These are phyloP conservation scores for Oxyura jamaicensis DNA, from an alignment of 2,113 vertebrate genomes.

Conservation along the genomic window DNA sequence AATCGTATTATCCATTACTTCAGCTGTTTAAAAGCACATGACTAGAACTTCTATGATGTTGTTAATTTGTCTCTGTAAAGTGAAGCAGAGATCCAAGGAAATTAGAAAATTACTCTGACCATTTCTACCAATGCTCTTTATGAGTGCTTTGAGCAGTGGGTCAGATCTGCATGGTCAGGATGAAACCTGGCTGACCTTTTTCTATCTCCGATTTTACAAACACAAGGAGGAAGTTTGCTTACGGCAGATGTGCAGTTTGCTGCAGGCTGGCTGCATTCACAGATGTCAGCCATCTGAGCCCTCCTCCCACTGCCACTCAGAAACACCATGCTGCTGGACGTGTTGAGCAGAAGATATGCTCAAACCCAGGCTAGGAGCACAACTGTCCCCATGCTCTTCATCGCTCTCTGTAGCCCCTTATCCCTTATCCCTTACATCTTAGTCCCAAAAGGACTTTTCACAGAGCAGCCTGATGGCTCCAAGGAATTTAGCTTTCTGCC, in stretches of 20 bases:
- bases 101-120: neutral
- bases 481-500: neutral
- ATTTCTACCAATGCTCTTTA: neutral
- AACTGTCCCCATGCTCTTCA: neutral
- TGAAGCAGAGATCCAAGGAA: neutral
- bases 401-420: accelerated
- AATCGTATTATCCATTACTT: neutral
- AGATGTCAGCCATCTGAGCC: neutral
- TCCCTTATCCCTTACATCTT: neutral
- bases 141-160: neutral
- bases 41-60: neutral
- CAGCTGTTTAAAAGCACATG: neutral
- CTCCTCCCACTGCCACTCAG: neutral
- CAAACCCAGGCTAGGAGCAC: neutral
- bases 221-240: slow-evolving; percentile 15
- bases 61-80: neutral
- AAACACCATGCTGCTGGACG: neutral
- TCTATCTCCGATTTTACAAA: slow-evolving; percentile 37
- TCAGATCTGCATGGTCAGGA: neutral
- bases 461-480: neutral
- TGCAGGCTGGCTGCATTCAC: neutral
- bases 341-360: neutral
- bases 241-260: neutral
- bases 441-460: neutral
- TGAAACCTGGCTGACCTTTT: slow-evolving; percentile 56